Percentiles rank a stretch among this genome's conserved stretches.
phyloP scores from a whole-genome alignment of 2,797 vertebrate genomes.

The Rhadinocentrus ornatus region DNA sequence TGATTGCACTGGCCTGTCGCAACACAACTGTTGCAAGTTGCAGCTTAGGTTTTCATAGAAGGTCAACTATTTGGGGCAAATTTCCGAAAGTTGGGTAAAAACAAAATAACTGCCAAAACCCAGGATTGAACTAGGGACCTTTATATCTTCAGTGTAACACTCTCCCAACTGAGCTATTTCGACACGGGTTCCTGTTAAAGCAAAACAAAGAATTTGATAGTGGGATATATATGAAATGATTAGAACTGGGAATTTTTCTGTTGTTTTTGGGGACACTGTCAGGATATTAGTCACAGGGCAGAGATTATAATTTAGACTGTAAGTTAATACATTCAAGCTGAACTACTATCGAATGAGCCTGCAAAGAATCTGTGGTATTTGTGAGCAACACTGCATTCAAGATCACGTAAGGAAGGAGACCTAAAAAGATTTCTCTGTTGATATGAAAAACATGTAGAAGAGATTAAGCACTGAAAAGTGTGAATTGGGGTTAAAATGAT shows the following conservation, averaged over 20 bases:
- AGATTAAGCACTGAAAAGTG: background rate
- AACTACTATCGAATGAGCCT: constrained; percentile 19
- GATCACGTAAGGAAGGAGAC: constrained; percentile 13
- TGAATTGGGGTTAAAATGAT: constrained; percentile 17
- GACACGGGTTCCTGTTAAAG: constrained; percentile 1
- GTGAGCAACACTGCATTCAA: constrained; percentile 27
- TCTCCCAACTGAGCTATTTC: constrained; percentile 78
- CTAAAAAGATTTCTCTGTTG: background rate
- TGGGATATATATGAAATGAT: no score
- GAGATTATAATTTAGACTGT: constrained; percentile 18
- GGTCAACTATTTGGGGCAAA: background rate
- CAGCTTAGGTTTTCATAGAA: background rate
- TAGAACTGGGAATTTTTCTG: background rate
- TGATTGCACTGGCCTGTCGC: background rate
- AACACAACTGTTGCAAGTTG: constrained; percentile 3
- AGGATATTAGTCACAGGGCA: constrained; percentile 44
- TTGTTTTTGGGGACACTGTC: constrained; percentile 40
- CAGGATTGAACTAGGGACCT: constrained; percentile 71
- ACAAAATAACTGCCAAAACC: constrained; percentile 58
- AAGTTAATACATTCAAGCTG: constrained; percentile 41
- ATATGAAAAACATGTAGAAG: background rate
- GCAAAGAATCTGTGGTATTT: constrained; percentile 70
- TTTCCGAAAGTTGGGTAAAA: background rate
- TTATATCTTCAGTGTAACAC: constrained; percentile 70
- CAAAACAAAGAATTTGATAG: no score